Conservation (phyloP, 1,140 invertebrate species). For the Harlomillsia oculata region DNA sequence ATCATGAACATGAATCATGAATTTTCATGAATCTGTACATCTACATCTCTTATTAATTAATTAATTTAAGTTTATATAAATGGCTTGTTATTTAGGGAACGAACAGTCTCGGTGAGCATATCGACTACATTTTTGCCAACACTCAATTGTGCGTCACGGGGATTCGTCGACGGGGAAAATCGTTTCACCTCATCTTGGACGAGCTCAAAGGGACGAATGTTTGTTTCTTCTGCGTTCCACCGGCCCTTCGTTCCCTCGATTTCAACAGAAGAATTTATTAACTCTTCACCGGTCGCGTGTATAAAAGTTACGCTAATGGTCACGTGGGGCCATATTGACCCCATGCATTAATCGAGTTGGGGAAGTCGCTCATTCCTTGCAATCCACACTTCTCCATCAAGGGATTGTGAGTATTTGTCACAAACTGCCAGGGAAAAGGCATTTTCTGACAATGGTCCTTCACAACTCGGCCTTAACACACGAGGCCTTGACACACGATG, state of each 20-base stretch:
- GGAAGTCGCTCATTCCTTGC: conserved; percentile 80
- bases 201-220: conserved; percentile 15
- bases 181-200: background rate
- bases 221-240: conserved; percentile 6
- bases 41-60: background rate
- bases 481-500: no score
- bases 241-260: background rate
- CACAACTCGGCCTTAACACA: conserved; percentile 72
- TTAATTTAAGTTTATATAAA: background rate
- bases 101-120: conserved; percentile 9
- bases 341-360: no score
- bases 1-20: no score
- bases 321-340: no score
- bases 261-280: background rate
- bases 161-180: conserved; percentile 3
- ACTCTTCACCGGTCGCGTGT: no score
- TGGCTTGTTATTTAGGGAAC: background rate
- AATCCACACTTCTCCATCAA: conserved; percentile 84
- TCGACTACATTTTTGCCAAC: conserved; percentile 6
- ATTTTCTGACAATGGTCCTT: conserved; percentile 88
- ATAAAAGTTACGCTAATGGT: no score
- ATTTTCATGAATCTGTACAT: no score
- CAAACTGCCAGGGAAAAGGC: conserved; percentile 61
- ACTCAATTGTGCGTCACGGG: conserved; percentile 3
- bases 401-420: conserved; percentile 93